Evolutionary conservation across 2,797 vertebrate species (phyloP).

Genomic region (Falco columbarius): DNA sequence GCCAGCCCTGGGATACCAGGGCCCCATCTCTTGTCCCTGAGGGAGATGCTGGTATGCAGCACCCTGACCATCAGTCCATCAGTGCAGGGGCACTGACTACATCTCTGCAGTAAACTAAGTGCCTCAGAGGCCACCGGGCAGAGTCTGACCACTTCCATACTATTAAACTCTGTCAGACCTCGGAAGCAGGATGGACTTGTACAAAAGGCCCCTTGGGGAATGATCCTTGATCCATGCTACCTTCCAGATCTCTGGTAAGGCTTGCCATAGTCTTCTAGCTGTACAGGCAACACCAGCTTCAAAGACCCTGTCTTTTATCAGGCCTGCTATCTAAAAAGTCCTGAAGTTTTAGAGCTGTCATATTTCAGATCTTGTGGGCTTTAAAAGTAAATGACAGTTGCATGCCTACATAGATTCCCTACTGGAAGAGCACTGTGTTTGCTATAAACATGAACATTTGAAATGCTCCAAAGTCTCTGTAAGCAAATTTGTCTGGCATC

Average conservation of each 20-base stretch:
- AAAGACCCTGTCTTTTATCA: not conserved
- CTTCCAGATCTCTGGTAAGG: not conserved
- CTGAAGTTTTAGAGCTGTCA: not conserved
- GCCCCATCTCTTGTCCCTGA: not conserved
- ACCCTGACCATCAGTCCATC: not conserved
- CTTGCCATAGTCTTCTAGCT: not conserved
- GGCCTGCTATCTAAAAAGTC: not conserved
- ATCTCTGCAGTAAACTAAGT: not conserved
- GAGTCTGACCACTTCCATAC: not conserved
- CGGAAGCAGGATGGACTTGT: accelerated
- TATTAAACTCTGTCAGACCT: not conserved
- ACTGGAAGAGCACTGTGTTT: constrained; percentile 22
- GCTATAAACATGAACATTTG: constrained; percentile 54
- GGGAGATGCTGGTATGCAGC: accelerated
- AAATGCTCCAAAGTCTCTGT: constrained; percentile 56
- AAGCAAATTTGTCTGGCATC: constrained; percentile 66
- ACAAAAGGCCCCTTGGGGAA: not conserved
- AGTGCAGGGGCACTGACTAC: not conserved
- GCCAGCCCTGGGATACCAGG: accelerated
- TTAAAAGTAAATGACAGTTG: constrained; percentile 42
- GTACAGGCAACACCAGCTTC: not conserved
- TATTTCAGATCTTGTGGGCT: constrained; percentile 13
- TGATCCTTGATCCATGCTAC: not conserved
- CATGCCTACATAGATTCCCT: constrained; percentile 43
- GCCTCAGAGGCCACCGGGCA: accelerated